Base-by-base conservation (phyloP, 2,888 invertebrate species). In the Dendrolimus pini region DNA sequence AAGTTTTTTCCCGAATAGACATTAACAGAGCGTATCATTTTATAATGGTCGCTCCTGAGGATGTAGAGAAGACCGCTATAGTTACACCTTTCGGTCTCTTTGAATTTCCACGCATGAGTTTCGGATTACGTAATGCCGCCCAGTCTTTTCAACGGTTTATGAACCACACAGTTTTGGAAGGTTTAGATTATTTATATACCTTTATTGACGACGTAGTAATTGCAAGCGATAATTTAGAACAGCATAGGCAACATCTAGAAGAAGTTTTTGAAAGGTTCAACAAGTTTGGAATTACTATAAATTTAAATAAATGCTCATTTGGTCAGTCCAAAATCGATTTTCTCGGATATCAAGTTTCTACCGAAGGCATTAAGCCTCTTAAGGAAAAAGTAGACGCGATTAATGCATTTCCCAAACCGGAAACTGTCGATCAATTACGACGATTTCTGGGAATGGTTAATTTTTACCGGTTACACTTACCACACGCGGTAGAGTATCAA, bases 151-250 rank as follows among this genome's bases (percentile, higher is more conserved):
- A 65, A 56, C 58, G 65, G 7, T 65, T 64, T 41, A 63, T 68
- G 59, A 58, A 65, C 52, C 55, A 61, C 53, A 55, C 57, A 8
- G 57, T 61, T 47, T 55, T 64, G 41, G 54, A 59, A n/a, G 61
- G 62, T 0, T 30, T 61, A 18, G 63, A 65, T 10, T 65, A 54
- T 57, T 57, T 62, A 7, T 71, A 64, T 56, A 55, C 58, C 1
- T 79, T 73, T 58, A 63, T 77, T 6, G 77, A 79, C 58, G 78
- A 78, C 58, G 64, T 76, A 8, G 10, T n/a, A n/a, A n/a, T n/a
- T n/a, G n/a, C n/a, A n/a, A n/a, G n/a, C n/a, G n/a, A n/a, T n/a
- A n/a, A n/a, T n/a, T n/a, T n/a, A n/a, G n/a, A n/a, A n/a, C n/a
- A n/a, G n/a, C n/a, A n/a, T n/a, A n/a, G n/a, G n/a, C n/a, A n/a